Base-by-base conservation (phyloP, 1,140 invertebrate species). In the Eriocheir sinensis region DNA sequence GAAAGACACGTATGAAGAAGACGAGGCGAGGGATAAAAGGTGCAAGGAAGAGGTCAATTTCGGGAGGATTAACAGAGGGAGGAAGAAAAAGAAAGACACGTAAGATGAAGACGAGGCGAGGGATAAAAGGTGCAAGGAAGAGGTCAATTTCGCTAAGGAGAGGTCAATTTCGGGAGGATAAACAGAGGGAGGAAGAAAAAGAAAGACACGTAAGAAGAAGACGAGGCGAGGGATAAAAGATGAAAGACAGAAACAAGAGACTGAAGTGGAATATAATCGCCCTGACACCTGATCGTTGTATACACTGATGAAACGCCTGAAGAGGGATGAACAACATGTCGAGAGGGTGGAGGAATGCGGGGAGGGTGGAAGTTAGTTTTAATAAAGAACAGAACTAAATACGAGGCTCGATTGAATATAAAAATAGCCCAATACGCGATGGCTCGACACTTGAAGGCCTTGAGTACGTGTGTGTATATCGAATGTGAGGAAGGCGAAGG, bases 121-220 rank as follows among this genome's bases (percentile, higher is more conserved):
- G n/a, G n/a, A n/a, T n/a, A n/a, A n/a, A n/a, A n/a, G n/a, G n/a
- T n/a, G n/a, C n/a, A n/a, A n/a, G n/a, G n/a, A n/a, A n/a, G n/a
- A n/a, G n/a, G n/a, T n/a, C n/a, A n/a, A n/a, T n/a, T n/a, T n/a
- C n/a, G n/a, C n/a, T n/a, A n/a, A n/a, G n/a, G n/a, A n/a, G n/a
- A n/a, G n/a, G n/a, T n/a, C n/a, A n/a, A n/a, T n/a, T n/a, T n/a
- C n/a, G n/a, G n/a, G n/a, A n/a, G n/a, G n/a, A n/a, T n/a, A n/a
- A n/a, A n/a, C n/a, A 89, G 86, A 89, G 86, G 41, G 86, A 89
- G 40, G n/a, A n/a, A n/a, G n/a, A n/a, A n/a, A n/a, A 89, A 9
- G 30, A 30, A 40, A 30, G 12, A 30, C 4, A 40, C 36, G 86
- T 38, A 36, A 36, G 17, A 15, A 32, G 38, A 12, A 72, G 21